A percentile compares a stretch with the other conserved stretches of the same genome.
phyloP scores from a whole-genome alignment of 2,888 invertebrate genomes.

The Homarus gammarus region DNA sequence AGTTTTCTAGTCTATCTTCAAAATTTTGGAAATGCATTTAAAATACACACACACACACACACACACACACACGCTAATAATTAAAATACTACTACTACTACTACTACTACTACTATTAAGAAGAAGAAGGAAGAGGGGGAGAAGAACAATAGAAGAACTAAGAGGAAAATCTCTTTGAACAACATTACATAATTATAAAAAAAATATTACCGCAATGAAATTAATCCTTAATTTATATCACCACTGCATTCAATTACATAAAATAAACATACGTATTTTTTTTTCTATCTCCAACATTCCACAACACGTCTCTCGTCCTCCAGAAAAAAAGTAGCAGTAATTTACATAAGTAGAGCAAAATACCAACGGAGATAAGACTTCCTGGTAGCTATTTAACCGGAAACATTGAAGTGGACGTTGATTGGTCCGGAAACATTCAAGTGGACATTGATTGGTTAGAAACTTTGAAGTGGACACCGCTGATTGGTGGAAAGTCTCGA shows the following conservation, averaged over 20 bases:
- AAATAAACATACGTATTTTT: no score
- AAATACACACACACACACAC: conserved; percentile 16
- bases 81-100: background rate
- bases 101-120: no score
- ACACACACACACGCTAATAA: background rate
- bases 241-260: no score
- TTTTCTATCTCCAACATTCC: background rate
- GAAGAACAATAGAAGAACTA: no score
- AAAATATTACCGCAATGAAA: no score
- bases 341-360: background rate
- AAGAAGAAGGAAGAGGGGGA: no score
- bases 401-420: conserved; percentile 3
- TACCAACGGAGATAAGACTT: background rate
- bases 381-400: background rate
- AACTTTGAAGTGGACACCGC: conserved; percentile 33
- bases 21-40: no score
- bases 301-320: background rate
- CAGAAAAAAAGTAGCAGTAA: background rate
- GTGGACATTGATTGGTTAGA: conserved; percentile 45
- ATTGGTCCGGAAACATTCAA: conserved; percentile 1
- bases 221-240: no score
- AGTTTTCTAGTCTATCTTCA: no score
- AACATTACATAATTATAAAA: no score
- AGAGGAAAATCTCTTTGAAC: no score
- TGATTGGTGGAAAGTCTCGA: conserved; percentile 40